phyloP scores from a whole-genome alignment of 2,888 invertebrate genomes.

The Cepaea hortensis region DNA sequence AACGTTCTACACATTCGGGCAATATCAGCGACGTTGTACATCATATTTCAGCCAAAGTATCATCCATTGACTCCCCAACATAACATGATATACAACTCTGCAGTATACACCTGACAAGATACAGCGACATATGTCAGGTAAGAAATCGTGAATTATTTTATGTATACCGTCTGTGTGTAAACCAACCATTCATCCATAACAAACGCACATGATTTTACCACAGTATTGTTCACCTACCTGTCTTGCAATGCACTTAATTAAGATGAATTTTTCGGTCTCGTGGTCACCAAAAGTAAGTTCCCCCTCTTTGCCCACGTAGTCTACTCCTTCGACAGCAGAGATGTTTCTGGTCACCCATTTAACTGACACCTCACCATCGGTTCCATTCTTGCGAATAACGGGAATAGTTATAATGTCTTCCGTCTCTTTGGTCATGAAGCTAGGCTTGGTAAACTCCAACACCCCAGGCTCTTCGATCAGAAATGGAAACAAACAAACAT shows the following conservation, averaged over 20 bases:
- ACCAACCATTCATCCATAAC: not conserved
- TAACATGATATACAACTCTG: no score
- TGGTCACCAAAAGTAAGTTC: conserved; percentile 75
- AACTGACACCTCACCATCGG: conserved; percentile 79
- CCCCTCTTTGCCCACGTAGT: conserved; percentile 80
- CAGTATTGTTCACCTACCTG: conserved; percentile 66
- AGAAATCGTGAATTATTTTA: no score
- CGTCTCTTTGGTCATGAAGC: conserved; percentile 80
- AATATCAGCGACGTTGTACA: no score
- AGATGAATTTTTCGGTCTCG: conserved; percentile 78
- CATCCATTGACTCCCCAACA: no score
- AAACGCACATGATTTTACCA: no score
- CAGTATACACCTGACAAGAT: no score
- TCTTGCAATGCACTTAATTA: conserved; percentile 80
- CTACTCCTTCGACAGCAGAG: conserved; percentile 79
- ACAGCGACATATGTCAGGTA: no score
- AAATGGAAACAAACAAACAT: no score
- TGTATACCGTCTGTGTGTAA: no score
- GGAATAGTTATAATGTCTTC: conserved; percentile 78
- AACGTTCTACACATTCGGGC: no score
- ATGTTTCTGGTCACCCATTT: conserved; percentile 80
- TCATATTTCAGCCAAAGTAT: no score
- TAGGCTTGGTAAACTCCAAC: conserved; percentile 79
- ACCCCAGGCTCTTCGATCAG: conserved; percentile 79
- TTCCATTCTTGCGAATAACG: conserved; percentile 78